Evolutionary conservation across 2,888 invertebrate species (phyloP), one percentile per base, ranked within the genome.

Genomic region (Ceriagrion tenellum): DNA sequence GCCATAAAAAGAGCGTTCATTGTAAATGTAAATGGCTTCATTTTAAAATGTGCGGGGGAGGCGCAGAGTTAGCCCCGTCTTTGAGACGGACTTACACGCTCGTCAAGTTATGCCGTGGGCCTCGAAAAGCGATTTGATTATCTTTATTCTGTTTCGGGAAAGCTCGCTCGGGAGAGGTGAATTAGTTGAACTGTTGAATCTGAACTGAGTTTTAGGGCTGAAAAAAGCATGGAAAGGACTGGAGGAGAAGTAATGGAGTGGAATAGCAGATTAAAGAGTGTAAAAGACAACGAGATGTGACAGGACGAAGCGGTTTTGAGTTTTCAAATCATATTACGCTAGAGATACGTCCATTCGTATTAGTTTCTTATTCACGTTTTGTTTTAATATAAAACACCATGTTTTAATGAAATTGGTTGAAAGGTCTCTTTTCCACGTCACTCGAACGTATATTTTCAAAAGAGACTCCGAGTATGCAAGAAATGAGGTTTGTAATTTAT

Each of bases 21-120:
- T n/a, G n/a, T n/a, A n/a, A n/a, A n/a, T n/a, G n/a, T n/a, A 91
- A 69, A 91, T 69, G 26, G 91, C 91, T 59, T 63, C 59, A 35
- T 47, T 59, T 74, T 74, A 35, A 69, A 47, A 18, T 69, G n/a
- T n/a, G 69, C 26, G 63, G 63, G n/a, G 40, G 91, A 91, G 35
- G 13, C 47, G 59, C 40, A 59, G 47, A n/a, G 40, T 26, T 69
- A 40, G 26, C 20, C 55, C 26, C 55, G n/a, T 26, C 69, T 74
- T 47, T 69, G 47, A 40, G 63, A 93, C 47, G 47, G 35, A 6
- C 63, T 6, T 26, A 47, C 47, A n/a, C 26, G 69, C 81, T 81
- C 13, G 81, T 35, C 81, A 30, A 18, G 81, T 35, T 30, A 81
- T 81, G 81, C 30, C 81, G 81, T 35, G 81, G 81, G 35, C 81